These are phyloP conservation scores for Syrmaticus mikado DNA, from an alignment of 2,113 vertebrate genomes.

Conservation along the genomic window DNA sequence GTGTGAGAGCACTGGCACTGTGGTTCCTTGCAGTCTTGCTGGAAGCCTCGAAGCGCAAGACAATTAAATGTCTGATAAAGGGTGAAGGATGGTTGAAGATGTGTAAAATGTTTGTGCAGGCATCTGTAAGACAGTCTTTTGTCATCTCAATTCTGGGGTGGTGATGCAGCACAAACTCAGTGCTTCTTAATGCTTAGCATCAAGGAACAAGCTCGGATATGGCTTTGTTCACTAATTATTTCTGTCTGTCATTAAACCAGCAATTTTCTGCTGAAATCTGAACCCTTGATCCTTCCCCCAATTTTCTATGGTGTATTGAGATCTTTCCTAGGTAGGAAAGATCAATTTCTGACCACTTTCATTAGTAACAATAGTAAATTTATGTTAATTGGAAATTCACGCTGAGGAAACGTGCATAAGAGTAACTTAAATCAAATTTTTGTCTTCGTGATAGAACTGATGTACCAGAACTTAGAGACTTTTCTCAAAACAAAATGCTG, in stretches of 20 bases:
- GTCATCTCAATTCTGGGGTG: neutral
- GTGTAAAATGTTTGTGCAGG: accelerated
- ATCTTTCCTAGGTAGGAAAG: neutral
- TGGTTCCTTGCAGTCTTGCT: neutral
- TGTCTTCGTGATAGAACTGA: neutral
- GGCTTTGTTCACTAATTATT: neutral
- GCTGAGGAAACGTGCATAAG: neutral
- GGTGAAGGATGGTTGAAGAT: neutral
- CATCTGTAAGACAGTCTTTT: neutral
- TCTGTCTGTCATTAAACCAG: neutral
- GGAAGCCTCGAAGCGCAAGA: neutral
- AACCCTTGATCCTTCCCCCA: neutral
- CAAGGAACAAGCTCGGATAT: neutral
- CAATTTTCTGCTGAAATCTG: neutral
- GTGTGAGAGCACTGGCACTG: too few relatives aligned
- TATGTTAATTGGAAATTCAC: neutral
- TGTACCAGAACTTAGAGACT: neutral
- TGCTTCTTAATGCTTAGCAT: neutral
- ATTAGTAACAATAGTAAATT: neutral
- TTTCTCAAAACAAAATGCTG: neutral
- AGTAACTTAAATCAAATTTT: neutral
- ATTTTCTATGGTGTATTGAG: neutral
- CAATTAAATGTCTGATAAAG: too few relatives aligned
- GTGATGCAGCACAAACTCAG: neutral
- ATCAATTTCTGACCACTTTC: neutral